Base-by-base conservation (phyloP, 2,888 invertebrate genomes). In the Coenonympha glycerion region DNA sequence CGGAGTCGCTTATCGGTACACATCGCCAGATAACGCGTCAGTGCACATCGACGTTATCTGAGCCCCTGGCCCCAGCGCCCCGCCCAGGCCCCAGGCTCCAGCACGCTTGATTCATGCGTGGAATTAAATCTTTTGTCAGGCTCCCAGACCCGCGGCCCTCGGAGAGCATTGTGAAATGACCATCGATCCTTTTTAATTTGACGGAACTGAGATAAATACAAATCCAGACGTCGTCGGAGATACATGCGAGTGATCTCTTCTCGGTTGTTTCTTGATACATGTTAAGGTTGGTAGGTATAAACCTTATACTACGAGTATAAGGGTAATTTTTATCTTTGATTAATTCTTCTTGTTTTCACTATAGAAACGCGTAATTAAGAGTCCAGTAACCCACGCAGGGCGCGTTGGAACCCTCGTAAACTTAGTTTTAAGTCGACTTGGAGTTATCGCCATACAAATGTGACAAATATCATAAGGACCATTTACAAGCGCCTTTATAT, bases 91-190 rank as follows among this genome's bases (percentile, higher is more conserved):
- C 68, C 69, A 66, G 68, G 67, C 61, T 65, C 68, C 69, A 66
- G 69, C 63, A 68, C 69, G 76, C 79, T 84, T 83, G 83, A 84
- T 86, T 83, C 86, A 85, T 83, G 84, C 85, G 86, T 86, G 79
- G 85, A 87, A 87, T 87, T 86, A 85, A 84, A 83, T 86, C 85
- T 85, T 81, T 87, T 84, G 84, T 85, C 73, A 76, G 74, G 67
- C 69, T 69, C 71, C 64, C 65, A 66, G 64, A 66, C 68, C 63
- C 69, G 60, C 71, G 69, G 73, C 73, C 76, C 76, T 72, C 69
- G 70, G 53, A 75, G 78, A 53, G 40, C 45, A 71, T 76, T 75
- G 76, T 72, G 71, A 75, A 73, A 66, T 63, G 65, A 61, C 65
- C 67, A 68, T 68, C 68, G 71, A 76, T 69, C 70, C 68, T 73